Conservation (phyloP, 2,888 invertebrate genomes). For the Eucriotettix oculatus region DNA sequence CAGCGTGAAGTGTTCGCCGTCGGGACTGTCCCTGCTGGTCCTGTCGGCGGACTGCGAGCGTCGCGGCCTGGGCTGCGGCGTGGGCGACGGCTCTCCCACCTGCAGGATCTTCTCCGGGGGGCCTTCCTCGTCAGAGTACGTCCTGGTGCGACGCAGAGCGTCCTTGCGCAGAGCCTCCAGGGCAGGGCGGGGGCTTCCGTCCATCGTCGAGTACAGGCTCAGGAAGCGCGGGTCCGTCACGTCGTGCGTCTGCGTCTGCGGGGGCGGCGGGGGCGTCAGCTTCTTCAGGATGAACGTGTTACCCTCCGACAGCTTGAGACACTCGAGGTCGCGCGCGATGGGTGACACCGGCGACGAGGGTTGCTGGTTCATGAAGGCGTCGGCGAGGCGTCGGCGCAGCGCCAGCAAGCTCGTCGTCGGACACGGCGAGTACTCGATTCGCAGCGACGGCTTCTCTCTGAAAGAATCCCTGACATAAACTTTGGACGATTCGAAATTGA, state of each 20-base stretch:
- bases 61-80: not conserved
- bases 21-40: not conserved
- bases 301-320: not conserved
- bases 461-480: no score
- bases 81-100: not conserved
- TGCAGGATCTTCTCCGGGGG: constrained; percentile 7
- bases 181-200: not conserved
- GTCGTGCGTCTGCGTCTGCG: constrained; percentile 8
- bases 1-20: constrained; percentile 5
- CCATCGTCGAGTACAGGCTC: not conserved
- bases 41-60: not conserved
- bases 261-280: not conserved
- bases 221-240: constrained; percentile 12
- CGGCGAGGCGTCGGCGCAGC: constrained; percentile 30
- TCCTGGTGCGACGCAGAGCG: constrained; percentile 5
- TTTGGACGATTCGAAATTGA: no score
- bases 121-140: constrained; percentile 7
- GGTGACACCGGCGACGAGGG: constrained; percentile 1
- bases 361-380: constrained; percentile 20
- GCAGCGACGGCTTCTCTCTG: constrained; percentile 30
- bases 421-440: constrained; percentile 36
- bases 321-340: constrained; percentile 5
- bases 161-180: not conserved
- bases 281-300: not conserved
- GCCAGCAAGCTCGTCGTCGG: constrained; percentile 29